These are phyloP conservation scores for Protophormia terraenovae DNA, from an alignment of 2,888 invertebrate species.

Conservation along the genomic window DNA sequence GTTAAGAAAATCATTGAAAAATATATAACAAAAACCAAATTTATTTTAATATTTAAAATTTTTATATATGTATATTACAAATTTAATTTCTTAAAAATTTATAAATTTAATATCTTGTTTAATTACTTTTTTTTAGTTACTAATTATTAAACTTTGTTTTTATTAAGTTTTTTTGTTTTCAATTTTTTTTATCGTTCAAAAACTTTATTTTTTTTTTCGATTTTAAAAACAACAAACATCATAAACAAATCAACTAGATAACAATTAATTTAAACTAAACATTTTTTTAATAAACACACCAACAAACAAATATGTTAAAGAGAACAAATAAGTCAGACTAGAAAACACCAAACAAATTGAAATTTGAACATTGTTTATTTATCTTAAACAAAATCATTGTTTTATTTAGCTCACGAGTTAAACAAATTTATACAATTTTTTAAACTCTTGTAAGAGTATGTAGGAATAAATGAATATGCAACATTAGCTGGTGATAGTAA, in stretches of 20 bases:
- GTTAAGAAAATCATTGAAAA: no score
- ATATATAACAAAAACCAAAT: no score
- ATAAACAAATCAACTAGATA: slow-evolving; percentile 11
- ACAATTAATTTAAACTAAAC: slow-evolving; percentile 20
- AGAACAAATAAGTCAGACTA: slow-evolving; percentile 11
- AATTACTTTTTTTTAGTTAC: no score
- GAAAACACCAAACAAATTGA: not conserved
- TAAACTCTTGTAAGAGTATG: not conserved
- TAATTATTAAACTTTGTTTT: no score
- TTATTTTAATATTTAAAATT: no score
- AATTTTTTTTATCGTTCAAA: no score
- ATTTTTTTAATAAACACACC: slow-evolving; percentile 19
- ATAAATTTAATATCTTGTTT: no score
- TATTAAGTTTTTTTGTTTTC: no score
- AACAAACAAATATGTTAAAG: slow-evolving; percentile 4
- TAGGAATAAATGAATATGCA: not conserved
- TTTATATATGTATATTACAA: no score
- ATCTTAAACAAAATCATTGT: not conserved
- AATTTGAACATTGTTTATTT: slow-evolving; percentile 34
- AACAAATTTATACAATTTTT: not conserved
- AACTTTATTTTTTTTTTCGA: no score
- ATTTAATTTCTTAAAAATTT: no score
- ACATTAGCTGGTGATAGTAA: not conserved
- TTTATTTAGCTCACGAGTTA: slow-evolving; percentile 34
- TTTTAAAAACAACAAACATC: not conserved